Evolutionary conservation across 2,797 vertebrate genomes (phyloP).

Genomic region (Sparidentex hasta): DNA sequence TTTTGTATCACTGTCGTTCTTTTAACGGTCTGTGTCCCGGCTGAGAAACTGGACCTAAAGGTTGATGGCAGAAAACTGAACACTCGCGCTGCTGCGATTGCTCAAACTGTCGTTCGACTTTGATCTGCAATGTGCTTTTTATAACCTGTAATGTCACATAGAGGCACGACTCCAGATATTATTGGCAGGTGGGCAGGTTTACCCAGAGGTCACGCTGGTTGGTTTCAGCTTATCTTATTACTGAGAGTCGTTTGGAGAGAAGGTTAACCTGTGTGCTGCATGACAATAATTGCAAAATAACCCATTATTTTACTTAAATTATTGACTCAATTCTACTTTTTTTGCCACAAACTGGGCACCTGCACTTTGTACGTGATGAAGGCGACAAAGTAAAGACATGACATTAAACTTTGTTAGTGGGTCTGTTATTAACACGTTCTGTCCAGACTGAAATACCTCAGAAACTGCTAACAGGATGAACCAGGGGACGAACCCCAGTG

Average conservation of each 20-base stretch:
- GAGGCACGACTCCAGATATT: constrained; percentile 3
- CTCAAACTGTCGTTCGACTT: constrained; percentile 26
- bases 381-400: background rate
- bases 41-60: background rate
- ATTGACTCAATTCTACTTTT: background rate
- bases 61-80: constrained; percentile 3
- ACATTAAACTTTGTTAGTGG: background rate
- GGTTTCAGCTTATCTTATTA: background rate
- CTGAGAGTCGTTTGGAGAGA: background rate
- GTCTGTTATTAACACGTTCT: background rate
- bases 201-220: background rate
- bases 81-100: background rate
- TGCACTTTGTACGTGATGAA: background rate
- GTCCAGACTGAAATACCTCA: background rate
- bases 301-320: background rate
- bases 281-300: too few relatives aligned
- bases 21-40: background rate
- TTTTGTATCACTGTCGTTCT: constrained; percentile 78
- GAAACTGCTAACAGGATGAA: too few relatives aligned
- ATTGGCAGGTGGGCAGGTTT: background rate
- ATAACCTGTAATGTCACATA: constrained; percentile 21
- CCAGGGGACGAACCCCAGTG: background rate
- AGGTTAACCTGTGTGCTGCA: background rate
- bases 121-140: constrained; percentile 43
- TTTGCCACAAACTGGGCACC: background rate